A percentile compares a stretch with the other conserved stretches of the same genome.
Conservation (phyloP, 2,888 invertebrate genomes). For the Brachyptera putata region DNA sequence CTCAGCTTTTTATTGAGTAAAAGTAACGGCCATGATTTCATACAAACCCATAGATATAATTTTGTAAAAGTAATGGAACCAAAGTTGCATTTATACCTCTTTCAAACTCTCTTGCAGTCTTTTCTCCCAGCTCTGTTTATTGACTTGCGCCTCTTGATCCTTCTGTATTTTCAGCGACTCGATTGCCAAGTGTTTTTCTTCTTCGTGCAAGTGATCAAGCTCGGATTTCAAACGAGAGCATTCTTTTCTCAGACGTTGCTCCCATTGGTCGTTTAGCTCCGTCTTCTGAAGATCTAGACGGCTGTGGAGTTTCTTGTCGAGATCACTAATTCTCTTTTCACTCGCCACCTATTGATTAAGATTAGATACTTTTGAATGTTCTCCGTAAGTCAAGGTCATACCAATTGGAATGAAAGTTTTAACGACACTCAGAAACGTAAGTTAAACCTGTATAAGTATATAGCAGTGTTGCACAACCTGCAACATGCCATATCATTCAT, state of each 20-base stretch:
- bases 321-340: conserved; percentile 45
- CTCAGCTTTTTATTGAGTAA: too few relatives aligned
- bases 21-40: too few relatives aligned
- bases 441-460: too few relatives aligned
- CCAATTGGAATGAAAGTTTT: neutral
- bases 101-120: conserved; percentile 48
- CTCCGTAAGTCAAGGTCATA: too few relatives aligned
- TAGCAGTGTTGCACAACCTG: too few relatives aligned
- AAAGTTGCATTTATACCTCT: too few relatives aligned
- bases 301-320: conserved; percentile 43
- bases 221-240: conserved; percentile 58
- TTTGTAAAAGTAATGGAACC: too few relatives aligned
- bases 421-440: too few relatives aligned
- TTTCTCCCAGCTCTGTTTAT: conserved; percentile 52
- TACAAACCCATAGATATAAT: too few relatives aligned
- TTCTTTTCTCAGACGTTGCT: conserved; percentile 58
- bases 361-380: neutral
- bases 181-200: conserved; percentile 56
- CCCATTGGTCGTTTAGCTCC: conserved; percentile 53
- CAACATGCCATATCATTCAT: too few relatives aligned
- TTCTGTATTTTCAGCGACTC: conserved; percentile 53
- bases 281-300: conserved; percentile 47
- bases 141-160: conserved; percentile 51
- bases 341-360: conserved; percentile 20
- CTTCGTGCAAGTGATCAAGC: conserved; percentile 56